Base-by-base conservation (phyloP, 2,797 vertebrate species). In the Myotis findleyi region DNA sequence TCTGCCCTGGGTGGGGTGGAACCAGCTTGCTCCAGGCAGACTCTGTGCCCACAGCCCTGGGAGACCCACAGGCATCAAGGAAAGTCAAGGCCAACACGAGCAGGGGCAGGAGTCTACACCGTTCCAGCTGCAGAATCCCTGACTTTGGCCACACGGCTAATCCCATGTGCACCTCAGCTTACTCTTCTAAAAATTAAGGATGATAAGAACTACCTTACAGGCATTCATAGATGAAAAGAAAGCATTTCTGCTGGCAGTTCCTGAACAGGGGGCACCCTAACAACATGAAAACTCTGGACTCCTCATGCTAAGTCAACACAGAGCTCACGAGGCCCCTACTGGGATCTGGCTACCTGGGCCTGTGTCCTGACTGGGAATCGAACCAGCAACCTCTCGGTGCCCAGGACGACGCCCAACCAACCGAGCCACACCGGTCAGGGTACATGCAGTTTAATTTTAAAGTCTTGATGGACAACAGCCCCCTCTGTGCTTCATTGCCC, bases 51-150 rank as follows among this genome's bases (percentile, higher is more conserved):
- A 2, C 25, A 25, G 8, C 21, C 59, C 84, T 0, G 4, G 11
- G 30, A 38, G 44, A 25, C 41, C 0, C 1, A 30, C 3, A 14
- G 16, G 33, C 20, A 25, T 7, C 27, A 3, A 1, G 16, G 64
- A 17, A 7, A 9, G 5, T 20, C 33, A 12, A 8, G 18, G 51
- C 0, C 4, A 1, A 9, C 3, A 0, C 0, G 8, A 11, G 17
- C 30, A 0, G 0, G 5, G 2, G 6, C 14, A 0, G 0, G 3
- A 5, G 8, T 23, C 30, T 51, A 7, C 4, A 1, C 13, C 7
- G 1, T 13, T 2, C 49, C 38, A 9, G 41, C 30, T 12, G 36
- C 16, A 36, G 44, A 30, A 25, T 38, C 25, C 33, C 41, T 3
- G 23, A 18, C 76, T 51, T 17, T 8, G 25, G 16, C 18, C 57